phyloP scores from a whole-genome alignment of 2,797 vertebrate genomes.

The Peromyscus nudipes region DNA sequence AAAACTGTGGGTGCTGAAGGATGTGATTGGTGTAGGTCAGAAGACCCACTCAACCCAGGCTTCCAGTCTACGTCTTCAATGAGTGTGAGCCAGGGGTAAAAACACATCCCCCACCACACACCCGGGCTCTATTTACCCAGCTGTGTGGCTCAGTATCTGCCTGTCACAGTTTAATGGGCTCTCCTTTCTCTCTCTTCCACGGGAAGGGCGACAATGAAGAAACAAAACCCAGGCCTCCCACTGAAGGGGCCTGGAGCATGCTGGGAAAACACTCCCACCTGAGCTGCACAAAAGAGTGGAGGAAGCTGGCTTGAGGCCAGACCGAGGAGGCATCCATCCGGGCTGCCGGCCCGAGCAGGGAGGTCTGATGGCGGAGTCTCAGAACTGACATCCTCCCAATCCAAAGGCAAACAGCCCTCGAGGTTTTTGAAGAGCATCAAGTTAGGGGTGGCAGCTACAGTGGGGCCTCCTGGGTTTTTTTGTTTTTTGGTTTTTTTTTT shows the following conservation, averaged over 20 bases:
- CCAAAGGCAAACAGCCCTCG: slow-evolving; percentile 26
- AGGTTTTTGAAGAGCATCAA: background rate
- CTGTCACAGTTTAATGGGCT: slow-evolving; percentile 81
- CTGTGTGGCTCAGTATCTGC: slow-evolving; percentile 74
- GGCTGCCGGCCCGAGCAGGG: slow-evolving; percentile 33
- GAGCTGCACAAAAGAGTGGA: slow-evolving; percentile 71
- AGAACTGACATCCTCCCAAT: background rate
- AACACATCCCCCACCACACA: slow-evolving; percentile 57
- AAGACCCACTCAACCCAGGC: background rate
- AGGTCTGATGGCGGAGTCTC: slow-evolving; percentile 25
- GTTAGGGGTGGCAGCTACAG: background rate
- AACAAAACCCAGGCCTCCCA: slow-evolving; percentile 74
- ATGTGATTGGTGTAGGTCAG: background rate
- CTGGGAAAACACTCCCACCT: slow-evolving; percentile 52
- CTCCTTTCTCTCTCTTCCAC: slow-evolving; percentile 71
- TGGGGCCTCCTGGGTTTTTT: background rate
- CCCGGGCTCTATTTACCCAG: slow-evolving; percentile 82
- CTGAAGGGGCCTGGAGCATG: background rate
- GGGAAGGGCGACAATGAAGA: slow-evolving; percentile 54
- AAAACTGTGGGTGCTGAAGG: background rate
- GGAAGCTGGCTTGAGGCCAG: slow-evolving; percentile 77
- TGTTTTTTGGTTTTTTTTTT: no score
- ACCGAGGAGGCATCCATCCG: background rate
- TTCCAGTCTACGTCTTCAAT: slow-evolving; percentile 64
- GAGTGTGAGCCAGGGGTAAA: slow-evolving; percentile 73